Conservation (phyloP, 2,888 invertebrate genomes). For the Limulus polyphemus region DNA sequence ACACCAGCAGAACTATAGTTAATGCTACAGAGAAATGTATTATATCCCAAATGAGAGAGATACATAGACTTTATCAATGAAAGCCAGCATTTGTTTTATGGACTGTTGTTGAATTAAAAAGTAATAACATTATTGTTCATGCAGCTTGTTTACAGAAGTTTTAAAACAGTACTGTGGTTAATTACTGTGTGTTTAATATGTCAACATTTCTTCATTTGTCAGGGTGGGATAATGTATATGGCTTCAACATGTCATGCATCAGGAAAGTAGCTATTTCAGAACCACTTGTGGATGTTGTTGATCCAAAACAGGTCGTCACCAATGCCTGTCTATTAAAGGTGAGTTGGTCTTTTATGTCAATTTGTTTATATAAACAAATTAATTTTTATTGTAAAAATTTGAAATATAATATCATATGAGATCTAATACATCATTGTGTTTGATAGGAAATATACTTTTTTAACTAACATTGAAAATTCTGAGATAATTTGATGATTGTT, state of each 20-base stretch:
- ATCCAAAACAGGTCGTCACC: constrained; percentile 95
- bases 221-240: constrained; percentile 98
- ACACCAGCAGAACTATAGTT: too few species aligned
- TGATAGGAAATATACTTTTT: too few species aligned
- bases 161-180: constrained; percentile 2
- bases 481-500: too few species aligned
- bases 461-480: too few species aligned
- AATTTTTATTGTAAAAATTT: background rate
- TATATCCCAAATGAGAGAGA: too few species aligned
- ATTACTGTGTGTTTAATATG: background rate
- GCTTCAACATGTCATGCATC: constrained; percentile 98
- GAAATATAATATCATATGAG: too few species aligned
- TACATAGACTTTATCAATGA: too few species aligned
- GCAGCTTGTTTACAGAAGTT: too few species aligned
- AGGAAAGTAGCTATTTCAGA: constrained; percentile 95
- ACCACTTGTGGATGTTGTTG: constrained; percentile 96
- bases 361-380: background rate
- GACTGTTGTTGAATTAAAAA: too few species aligned
- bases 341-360: constrained; percentile 5
- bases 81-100: too few species aligned
- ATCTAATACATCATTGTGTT: too few species aligned
- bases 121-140: background rate
- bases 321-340: constrained; percentile 81
- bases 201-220: constrained; percentile 11
- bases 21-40: too few species aligned